Conservation (phyloP, 2,888 invertebrate species). For the Halictus quadricinctus region DNA sequence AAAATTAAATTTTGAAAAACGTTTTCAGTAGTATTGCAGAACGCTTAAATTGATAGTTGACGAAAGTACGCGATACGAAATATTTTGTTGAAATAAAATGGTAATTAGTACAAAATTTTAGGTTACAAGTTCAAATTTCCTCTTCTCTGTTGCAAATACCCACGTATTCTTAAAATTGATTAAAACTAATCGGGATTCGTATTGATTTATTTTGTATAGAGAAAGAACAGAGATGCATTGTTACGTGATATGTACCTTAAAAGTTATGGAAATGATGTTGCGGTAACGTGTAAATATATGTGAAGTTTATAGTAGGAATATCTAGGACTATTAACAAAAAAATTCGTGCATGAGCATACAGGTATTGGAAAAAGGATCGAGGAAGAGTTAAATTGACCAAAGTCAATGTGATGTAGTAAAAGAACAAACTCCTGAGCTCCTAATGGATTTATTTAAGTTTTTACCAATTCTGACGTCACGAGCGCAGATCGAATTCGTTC, state of each 20-base stretch:
- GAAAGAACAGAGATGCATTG: conserved; percentile 34
- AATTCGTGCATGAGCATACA: background rate
- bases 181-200: conserved; percentile 18
- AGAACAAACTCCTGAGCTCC: conserved; percentile 26
- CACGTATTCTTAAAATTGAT: conserved; percentile 47
- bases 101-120: background rate
- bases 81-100: conserved; percentile 3
- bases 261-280: conserved; percentile 52
- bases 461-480: conserved; percentile 25
- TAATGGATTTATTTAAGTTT: conserved; percentile 40
- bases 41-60: background rate
- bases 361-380: background rate
- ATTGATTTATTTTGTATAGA: conserved; percentile 39
- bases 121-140: background rate
- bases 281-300: conserved; percentile 58
- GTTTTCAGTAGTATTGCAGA: background rate
- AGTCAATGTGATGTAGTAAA: conserved; percentile 36
- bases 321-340: background rate
- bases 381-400: conserved; percentile 21
- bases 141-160: background rate
- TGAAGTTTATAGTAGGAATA: background rate
- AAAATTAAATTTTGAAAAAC: background rate
- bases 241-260: conserved; percentile 69
- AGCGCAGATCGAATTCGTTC: conserved; percentile 20
- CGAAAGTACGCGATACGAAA: background rate